phyloP scores from a whole-genome alignment of 2,888 invertebrate species.

The Apomyelois bistriatella region DNA sequence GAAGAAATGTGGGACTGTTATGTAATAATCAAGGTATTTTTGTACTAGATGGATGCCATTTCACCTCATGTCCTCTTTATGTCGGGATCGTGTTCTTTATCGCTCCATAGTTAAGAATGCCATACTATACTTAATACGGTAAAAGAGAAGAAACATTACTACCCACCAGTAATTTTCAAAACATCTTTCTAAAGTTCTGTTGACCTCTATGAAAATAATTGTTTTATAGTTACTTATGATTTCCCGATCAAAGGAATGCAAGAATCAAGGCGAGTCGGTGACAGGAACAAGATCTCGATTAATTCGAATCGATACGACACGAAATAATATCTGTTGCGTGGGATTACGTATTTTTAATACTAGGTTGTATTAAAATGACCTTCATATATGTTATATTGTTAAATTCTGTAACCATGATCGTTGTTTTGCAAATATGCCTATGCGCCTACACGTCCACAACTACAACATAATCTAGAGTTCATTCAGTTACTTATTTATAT shows the following conservation, averaged over 20 bases:
- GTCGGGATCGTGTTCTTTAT: not conserved
- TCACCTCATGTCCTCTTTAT: not conserved
- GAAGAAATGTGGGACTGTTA: too few species aligned
- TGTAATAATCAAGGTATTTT: too few species aligned
- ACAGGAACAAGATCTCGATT: slow-evolving; percentile 30
- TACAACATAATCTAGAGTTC: too few species aligned
- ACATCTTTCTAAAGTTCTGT: too few species aligned
- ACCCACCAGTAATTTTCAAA: too few species aligned
- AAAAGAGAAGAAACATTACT: too few species aligned
- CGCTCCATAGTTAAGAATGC: too few species aligned
- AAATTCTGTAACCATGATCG: not conserved
- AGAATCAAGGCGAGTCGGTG: slow-evolving; percentile 55
- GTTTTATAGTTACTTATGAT: slow-evolving; percentile 19
- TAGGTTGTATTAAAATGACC: not conserved
- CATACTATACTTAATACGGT: too few species aligned
- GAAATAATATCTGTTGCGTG: slow-evolving; percentile 19
- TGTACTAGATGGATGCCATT: too few species aligned
- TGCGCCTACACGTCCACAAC: too few species aligned
- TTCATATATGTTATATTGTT: not conserved
- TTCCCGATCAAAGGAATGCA: slow-evolving; percentile 64
- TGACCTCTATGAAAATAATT: not conserved
- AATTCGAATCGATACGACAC: slow-evolving; percentile 15
- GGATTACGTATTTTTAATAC: slow-evolving; percentile 18
- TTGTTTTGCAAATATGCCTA: not conserved
- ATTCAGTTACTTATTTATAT: too few species aligned